Conservation (phyloP, 2,797 vertebrate species). For the Synaphobranchus kaupii region DNA sequence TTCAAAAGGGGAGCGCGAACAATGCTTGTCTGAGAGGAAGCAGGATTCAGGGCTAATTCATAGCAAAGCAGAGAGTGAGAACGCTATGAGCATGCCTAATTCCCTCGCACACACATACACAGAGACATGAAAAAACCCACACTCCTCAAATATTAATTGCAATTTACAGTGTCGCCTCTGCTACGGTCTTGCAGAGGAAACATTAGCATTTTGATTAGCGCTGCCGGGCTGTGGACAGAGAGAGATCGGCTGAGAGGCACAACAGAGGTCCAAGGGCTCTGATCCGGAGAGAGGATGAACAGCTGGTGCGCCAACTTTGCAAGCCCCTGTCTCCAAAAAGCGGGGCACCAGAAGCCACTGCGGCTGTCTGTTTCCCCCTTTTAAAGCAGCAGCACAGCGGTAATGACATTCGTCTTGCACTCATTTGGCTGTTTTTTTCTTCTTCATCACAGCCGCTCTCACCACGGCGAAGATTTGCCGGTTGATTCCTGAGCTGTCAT, state of each 20-base stretch:
- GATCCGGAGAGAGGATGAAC: constrained; percentile 3
- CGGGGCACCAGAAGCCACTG: background rate
- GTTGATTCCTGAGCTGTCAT: background rate
- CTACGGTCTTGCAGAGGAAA: background rate
- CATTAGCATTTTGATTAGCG: constrained; percentile 19
- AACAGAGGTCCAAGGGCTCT: background rate
- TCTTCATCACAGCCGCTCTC: background rate
- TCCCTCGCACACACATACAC: background rate
- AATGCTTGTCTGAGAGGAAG: background rate
- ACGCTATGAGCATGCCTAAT: background rate
- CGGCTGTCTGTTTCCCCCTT: background rate
- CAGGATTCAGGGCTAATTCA: background rate
- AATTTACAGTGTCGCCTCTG: constrained; percentile 1
- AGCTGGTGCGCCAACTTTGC: constrained; percentile 3
- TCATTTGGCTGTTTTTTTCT: background rate
- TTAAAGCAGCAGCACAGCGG: background rate
- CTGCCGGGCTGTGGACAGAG: background rate
- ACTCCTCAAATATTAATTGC: constrained; percentile 16
- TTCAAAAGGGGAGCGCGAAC: background rate
- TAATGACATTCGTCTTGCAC: background rate
- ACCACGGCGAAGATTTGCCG: background rate
- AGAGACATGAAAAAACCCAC: background rate
- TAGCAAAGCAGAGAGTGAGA: too few relatives aligned
- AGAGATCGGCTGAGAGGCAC: background rate
- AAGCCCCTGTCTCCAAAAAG: background rate